Evolutionary conservation across 1,140 invertebrate genomes (phyloP).

Genomic region (Zeugodacus cucurbitae): DNA sequence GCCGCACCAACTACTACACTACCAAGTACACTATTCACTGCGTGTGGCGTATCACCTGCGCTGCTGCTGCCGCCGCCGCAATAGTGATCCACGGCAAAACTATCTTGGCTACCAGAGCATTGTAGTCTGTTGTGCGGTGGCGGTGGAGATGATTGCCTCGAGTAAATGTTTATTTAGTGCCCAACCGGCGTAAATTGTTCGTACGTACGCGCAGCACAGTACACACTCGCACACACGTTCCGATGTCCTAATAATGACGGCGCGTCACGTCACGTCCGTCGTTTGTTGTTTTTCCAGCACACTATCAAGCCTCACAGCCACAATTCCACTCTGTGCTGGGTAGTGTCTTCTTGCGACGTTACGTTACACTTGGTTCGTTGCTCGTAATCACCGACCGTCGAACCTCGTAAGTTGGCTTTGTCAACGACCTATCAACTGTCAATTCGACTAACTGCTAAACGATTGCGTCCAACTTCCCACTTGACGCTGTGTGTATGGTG

Average conservation of each 20-base stretch:
- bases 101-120: constrained; percentile 68
- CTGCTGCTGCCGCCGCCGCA: constrained; percentile 63
- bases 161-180: constrained; percentile 61
- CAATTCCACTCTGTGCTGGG: not conserved
- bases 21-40: constrained; percentile 44
- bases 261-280: not conserved
- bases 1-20: constrained; percentile 47
- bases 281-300: not conserved
- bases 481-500: not conserved
- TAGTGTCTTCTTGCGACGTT: not conserved
- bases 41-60: constrained; percentile 59
- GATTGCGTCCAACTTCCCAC: not conserved
- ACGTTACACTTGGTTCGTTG: not conserved
- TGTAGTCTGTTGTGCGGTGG: constrained; percentile 66
- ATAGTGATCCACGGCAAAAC: constrained; percentile 67
- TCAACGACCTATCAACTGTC: not conserved
- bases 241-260: not conserved
- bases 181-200: not conserved
- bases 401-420: not conserved
- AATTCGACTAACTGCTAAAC: not conserved
- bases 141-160: constrained; percentile 64
- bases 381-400: not conserved
- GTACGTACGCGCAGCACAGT: not conserved
- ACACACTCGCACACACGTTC: not conserved
- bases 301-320: not conserved